These are phyloP conservation scores for Julus scandinavius DNA, from an alignment of 2,888 invertebrate genomes.

Conservation along the genomic window DNA sequence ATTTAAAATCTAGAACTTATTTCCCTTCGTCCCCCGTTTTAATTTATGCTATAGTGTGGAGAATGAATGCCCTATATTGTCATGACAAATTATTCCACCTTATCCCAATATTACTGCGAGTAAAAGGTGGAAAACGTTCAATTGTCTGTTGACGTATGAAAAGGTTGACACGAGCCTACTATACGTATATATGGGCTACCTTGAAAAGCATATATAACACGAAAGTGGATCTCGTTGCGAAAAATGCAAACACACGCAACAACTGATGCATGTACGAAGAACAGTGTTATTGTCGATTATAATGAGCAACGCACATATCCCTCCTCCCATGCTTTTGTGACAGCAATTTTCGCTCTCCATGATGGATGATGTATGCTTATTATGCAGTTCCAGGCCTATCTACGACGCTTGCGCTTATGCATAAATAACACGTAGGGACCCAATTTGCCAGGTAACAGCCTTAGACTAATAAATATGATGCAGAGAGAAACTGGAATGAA, in stretches of 20 bases:
- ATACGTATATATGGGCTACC: not conserved
- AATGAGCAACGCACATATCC: slow-evolving; percentile 40
- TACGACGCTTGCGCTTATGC: slow-evolving; percentile 17
- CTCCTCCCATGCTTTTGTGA: slow-evolving; percentile 51
- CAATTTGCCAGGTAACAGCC: slow-evolving; percentile 46
- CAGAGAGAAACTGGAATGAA: slow-evolving; percentile 38
- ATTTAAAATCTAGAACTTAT: too few relatives aligned
- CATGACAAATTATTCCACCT: not conserved
- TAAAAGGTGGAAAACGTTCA: not conserved
- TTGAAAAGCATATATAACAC: not conserved
- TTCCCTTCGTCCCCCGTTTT: not conserved
- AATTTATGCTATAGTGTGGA: not conserved
- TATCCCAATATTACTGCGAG: not conserved
- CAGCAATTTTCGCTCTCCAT: slow-evolving; percentile 49
- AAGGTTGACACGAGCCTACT: not conserved
- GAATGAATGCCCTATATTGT: not conserved
- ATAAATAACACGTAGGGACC: slow-evolving; percentile 44
- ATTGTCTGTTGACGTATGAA: not conserved
- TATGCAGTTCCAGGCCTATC: slow-evolving; percentile 47
- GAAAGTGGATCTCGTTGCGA: not conserved
- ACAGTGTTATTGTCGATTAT: slow-evolving; percentile 44
- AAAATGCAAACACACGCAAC: slow-evolving; percentile 22
- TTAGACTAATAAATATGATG: slow-evolving; percentile 46
- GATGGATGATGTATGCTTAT: slow-evolving; percentile 52
- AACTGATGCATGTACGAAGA: slow-evolving; percentile 1